Conservation (phyloP, 2,113 vertebrate genomes). For the Leucosticte australis region DNA sequence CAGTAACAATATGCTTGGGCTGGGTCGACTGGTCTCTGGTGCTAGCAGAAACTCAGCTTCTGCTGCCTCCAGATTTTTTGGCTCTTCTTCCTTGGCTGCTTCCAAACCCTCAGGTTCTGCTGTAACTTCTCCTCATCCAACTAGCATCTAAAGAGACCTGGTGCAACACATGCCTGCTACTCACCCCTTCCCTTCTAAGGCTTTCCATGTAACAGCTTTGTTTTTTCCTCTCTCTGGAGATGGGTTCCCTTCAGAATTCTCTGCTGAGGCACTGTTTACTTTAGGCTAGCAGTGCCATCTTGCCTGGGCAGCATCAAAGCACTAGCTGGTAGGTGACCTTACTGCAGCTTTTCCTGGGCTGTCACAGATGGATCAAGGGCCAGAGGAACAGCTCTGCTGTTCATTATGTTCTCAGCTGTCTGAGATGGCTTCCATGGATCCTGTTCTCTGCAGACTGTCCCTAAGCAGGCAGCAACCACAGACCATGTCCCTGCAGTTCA, state of each 20-base stretch:
- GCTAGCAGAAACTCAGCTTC: conserved; percentile 10
- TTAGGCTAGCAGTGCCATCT: neutral
- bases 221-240: neutral
- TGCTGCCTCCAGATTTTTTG: conserved; percentile 40
- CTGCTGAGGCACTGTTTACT: neutral
- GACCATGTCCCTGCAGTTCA: neutral
- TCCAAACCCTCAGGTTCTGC: conserved; percentile 35
- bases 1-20: conserved; percentile 71
- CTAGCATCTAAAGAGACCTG: neutral
- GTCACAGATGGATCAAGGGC: neutral
- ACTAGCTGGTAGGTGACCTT: neutral
- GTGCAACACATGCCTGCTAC: neutral
- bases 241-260: neutral
- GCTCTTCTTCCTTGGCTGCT: neutral
- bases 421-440: neutral
- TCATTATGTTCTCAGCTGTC: rapidly evolving
- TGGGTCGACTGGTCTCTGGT: conserved; percentile 37
- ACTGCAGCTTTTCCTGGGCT: neutral
- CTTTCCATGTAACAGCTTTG: neutral
- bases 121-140: conserved; percentile 6
- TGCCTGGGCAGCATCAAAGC: neutral
- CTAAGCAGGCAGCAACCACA: neutral
- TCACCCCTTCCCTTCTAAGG: neutral
- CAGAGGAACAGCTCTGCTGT: neutral
- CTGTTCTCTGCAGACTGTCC: neutral